phyloP scores from a whole-genome alignment of 2,113 vertebrate genomes.

The Eptesicus fuscus region DNA sequence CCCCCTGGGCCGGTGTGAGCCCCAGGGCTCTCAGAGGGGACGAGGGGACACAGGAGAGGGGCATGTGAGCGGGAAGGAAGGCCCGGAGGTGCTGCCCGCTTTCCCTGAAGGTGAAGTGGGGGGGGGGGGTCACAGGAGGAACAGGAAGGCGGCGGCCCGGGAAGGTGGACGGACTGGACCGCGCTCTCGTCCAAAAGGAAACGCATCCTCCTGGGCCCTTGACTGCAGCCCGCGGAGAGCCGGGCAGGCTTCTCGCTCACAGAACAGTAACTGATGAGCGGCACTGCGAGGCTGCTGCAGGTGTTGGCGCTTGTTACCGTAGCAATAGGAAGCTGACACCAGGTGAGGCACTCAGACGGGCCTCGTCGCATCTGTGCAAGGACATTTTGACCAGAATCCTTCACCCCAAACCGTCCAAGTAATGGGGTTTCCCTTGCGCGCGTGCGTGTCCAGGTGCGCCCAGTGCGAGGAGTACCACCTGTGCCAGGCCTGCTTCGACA shows the following conservation, averaged over 20 bases:
- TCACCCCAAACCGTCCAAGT: background rate
- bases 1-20: background rate
- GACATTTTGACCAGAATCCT: background rate
- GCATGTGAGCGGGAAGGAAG: background rate
- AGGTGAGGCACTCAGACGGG: background rate
- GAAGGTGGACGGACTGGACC: background rate
- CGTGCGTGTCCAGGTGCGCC: constrained; percentile 74
- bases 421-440: background rate
- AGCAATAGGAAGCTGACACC: background rate
- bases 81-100: background rate
- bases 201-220: background rate
- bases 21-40: background rate
- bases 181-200: background rate
- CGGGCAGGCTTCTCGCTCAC: background rate
- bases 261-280: background rate
- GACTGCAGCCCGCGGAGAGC: background rate
- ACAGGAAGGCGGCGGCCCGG: background rate
- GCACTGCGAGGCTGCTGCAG: background rate
- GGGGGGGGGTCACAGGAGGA: background rate
- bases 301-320: background rate
- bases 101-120: background rate
- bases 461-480: constrained; percentile 80
- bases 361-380: background rate
- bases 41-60: background rate
- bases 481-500: constrained; percentile 78